Base-by-base conservation (phyloP, 2,113 vertebrate genomes). In the Abramis brama region DNA sequence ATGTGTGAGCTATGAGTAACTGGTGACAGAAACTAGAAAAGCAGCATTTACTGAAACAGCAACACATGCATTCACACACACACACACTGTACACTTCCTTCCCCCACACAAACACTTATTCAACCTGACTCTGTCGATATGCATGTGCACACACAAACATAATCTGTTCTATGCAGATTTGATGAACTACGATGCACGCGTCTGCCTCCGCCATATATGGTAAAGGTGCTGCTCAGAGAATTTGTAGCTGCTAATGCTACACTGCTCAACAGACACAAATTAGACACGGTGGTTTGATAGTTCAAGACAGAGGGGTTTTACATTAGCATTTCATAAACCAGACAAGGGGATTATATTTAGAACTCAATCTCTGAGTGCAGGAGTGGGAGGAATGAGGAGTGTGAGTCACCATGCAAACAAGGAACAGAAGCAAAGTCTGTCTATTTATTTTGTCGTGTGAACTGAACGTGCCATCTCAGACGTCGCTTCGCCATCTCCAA, bases 401-500 rank as follows among this genome's bases (percentile, higher is more conserved):
- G 33, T 87, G 86, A 87, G 55, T 87, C 86, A 88, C 71, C 25
- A 27, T 21, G 68, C 33, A 85, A 85, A 81, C 68, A 85, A 62
- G 25, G 12, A 52, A 79, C 27, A 39, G 12, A 47, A 71, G 77
- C 68, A 60, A 80, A 43, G 57, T 43, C 82, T 77, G 45, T 75
- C 23, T 21, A 78, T 84, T 45, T 84, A 30, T 30, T 33, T 70
- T 11, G 50, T 45, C 73, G 55, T 79, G 82, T 64, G 75, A 79
- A 52, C 11, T 52, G 33, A 27, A 52, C 6, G 23, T 70, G 59
- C 25, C 3, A 7, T 59, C 33, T 73, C 21, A 82, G 15, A 60
- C 1, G 15, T 27, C 10, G 21, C 36, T 6, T 47, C 33, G 19
- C 19, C 3, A 25, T 85, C 68, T 62, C 82, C 82, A 33, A 76